These are phyloP conservation scores for Sylvilagus bachmani DNA, from an alignment of 2,113 vertebrate species.

Conservation along the genomic window DNA sequence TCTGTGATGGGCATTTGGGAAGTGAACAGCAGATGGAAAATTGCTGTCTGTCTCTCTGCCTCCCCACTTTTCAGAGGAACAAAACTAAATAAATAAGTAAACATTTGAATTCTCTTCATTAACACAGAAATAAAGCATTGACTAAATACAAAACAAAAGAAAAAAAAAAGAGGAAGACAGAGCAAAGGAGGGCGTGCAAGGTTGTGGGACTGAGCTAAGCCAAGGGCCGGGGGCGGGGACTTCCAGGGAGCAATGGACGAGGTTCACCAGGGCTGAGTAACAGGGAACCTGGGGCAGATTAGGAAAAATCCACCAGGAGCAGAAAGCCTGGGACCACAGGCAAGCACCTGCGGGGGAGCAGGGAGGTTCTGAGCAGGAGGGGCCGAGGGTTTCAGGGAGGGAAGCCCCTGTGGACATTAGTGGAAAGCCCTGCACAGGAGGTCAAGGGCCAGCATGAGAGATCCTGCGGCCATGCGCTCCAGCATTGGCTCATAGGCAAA, in stretches of 20 bases:
- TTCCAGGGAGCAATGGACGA: neutral
- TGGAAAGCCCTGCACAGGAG: neutral
- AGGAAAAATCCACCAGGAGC: neutral
- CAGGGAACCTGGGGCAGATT: neutral
- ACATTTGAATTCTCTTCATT: too few relatives aligned
- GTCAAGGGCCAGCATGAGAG: fast-evolving
- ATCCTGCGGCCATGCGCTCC: neutral
- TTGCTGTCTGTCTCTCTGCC: too few relatives aligned
- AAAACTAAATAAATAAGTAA: too few relatives aligned
- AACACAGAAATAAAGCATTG: too few relatives aligned
- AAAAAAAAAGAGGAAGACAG: neutral
- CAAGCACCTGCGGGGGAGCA: too few relatives aligned
- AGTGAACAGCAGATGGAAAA: too few relatives aligned
- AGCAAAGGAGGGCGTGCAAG: neutral
- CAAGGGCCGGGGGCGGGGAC: neutral
- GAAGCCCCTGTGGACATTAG: neutral
- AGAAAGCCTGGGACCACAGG: neutral
- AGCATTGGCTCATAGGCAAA: neutral
- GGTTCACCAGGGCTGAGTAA: neutral
- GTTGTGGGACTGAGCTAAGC: neutral
- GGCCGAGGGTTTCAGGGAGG: fast-evolving
- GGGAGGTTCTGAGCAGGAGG: neutral
- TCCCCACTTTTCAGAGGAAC: too few relatives aligned
- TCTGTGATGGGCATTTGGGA: too few relatives aligned
- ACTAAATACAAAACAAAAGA: too few relatives aligned